Base-by-base conservation (phyloP, 35 echinoderm and acorn worm species). In the Ptychodera flava region DNA sequence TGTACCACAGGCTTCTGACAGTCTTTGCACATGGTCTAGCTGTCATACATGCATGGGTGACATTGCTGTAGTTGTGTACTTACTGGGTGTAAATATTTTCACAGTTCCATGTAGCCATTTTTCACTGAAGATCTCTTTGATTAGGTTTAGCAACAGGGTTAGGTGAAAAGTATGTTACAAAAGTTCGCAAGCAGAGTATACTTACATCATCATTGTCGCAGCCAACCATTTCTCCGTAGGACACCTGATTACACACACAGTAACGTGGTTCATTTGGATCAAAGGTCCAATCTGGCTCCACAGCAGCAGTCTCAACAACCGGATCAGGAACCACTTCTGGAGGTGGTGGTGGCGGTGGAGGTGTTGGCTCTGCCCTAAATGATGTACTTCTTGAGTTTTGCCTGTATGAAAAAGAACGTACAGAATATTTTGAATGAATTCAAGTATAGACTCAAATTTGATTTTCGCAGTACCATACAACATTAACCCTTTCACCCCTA, bases 121-220 rank as follows among this genome's bases (percentile, higher is more conserved):
- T n/a, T n/a, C n/a, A n/a, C n/a, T n/a, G n/a, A n/a, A n/a, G n/a
- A n/a, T n/a, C n/a, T n/a, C n/a, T n/a, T n/a, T n/a, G n/a, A n/a
- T n/a, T n/a, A n/a, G n/a, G n/a, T n/a, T n/a, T n/a, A n/a, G n/a
- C n/a, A n/a, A n/a, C n/a, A n/a, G n/a, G n/a, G n/a, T n/a, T n/a
- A n/a, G n/a, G n/a, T n/a, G n/a, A n/a, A n/a, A n/a, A n/a, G n/a
- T n/a, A n/a, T n/a, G n/a, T n/a, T n/a, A n/a, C n/a, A n/a, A n/a
- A n/a, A n/a, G n/a, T n/a, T n/a, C n/a, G n/a, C n/a, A n/a, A n/a
- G 45, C 22, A 12, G 45, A 64, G 6, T 52, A 6, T 86, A 91
- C 96, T 99, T 83, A 99, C 96, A 88, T 99, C 94, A 31, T 90
- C 81, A 85, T 99, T 99, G 85, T 99, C 96, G 86, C 96, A 99